phyloP scores from a whole-genome alignment of 2,888 invertebrate genomes.

The Lysandra coridon region DNA sequence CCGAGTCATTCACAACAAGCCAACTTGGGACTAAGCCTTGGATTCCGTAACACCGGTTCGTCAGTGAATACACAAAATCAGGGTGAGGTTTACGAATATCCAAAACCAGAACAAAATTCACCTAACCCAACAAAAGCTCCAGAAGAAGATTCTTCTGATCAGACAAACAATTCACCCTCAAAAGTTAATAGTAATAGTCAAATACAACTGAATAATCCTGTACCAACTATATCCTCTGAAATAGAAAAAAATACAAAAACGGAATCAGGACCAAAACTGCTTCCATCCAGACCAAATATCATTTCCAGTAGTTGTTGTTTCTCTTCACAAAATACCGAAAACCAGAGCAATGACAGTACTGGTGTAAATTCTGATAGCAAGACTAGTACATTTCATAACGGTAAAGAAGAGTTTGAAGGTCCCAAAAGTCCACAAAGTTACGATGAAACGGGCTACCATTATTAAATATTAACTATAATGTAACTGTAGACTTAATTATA shows the following conservation, averaged over 20 bases:
- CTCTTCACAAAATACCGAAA: neutral
- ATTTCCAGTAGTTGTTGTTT: neutral
- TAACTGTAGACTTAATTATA: neutral
- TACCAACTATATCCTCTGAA: neutral
- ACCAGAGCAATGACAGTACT: neutral
- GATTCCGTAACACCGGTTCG: neutral
- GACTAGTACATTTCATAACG: constrained; percentile 39
- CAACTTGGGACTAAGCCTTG: neutral
- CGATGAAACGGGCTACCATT: constrained; percentile 62
- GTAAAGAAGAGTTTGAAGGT: constrained; percentile 59
- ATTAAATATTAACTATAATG: constrained; percentile 28
- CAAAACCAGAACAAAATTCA: constrained; percentile 38
- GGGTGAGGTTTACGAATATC: constrained; percentile 39
- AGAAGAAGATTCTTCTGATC: neutral
- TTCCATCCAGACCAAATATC: constrained; percentile 10
- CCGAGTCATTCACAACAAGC: neutral
- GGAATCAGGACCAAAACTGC: neutral
- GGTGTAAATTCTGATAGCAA: constrained; percentile 27
- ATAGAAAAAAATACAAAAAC: neutral
- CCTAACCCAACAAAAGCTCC: constrained; percentile 25
- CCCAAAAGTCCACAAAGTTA: constrained; percentile 62
- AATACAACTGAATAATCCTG: neutral
- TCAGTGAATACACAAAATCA: neutral
- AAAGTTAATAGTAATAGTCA: neutral
- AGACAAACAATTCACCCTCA: neutral